Evolutionary conservation across 2,888 invertebrate genomes (phyloP).

Genomic region (Nudaria mundana): DNA sequence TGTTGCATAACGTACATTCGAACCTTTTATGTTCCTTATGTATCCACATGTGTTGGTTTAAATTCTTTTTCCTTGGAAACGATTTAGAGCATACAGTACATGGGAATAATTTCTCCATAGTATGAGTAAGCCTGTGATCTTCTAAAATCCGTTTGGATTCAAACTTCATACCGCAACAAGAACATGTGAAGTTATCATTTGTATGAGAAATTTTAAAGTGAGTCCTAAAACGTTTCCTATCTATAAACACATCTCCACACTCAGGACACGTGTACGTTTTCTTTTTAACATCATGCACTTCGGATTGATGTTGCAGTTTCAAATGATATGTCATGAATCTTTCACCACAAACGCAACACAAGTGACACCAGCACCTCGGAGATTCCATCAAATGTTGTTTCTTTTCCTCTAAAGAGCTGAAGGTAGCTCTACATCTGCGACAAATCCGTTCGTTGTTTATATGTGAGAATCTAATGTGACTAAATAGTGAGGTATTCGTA

Average conservation of each 20-base stretch:
- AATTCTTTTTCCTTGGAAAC: conserved; percentile 65
- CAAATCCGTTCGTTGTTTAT: conserved; percentile 54
- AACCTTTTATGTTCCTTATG: conserved; percentile 68
- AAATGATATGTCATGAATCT: conserved; percentile 56
- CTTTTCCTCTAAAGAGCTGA: conserved; percentile 51
- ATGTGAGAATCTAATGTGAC: conserved; percentile 58
- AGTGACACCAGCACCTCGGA: conserved; percentile 58
- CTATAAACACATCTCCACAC: conserved; percentile 52
- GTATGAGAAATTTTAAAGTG: conserved; percentile 63
- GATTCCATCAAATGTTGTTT: conserved; percentile 52
- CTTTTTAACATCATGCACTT: conserved; percentile 51
- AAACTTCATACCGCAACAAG: conserved; percentile 64
- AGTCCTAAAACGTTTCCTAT: conserved; percentile 53
- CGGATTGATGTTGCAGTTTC: conserved; percentile 55
- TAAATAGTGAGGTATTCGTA: conserved; percentile 53
- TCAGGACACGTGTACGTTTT: conserved; percentile 56
- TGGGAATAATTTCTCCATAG: conserved; percentile 71
- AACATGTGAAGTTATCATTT: conserved; percentile 59
- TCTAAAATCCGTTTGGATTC: conserved; percentile 54
- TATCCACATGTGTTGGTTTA: conserved; percentile 70
- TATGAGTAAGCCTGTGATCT: conserved; percentile 76
- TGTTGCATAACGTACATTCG: conserved; percentile 61
- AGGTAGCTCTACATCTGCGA: conserved; percentile 60
- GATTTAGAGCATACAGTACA: conserved; percentile 74
- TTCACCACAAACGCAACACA: conserved; percentile 60